Conservation (phyloP, 1,140 invertebrate species). For the Phortica variegata region DNA sequence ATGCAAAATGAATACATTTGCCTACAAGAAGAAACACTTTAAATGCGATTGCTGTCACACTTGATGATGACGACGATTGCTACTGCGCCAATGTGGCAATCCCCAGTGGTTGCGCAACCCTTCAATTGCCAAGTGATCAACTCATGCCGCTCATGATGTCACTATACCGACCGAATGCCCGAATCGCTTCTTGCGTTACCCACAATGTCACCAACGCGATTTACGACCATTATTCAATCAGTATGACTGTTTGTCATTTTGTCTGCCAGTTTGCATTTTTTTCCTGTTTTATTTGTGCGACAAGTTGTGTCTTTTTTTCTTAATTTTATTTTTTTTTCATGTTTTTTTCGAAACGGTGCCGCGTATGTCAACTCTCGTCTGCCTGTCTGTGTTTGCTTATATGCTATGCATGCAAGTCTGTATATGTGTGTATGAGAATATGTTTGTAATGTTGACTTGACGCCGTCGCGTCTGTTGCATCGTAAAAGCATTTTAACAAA, state of each 20-base stretch:
- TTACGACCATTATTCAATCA: slow-evolving; percentile 54
- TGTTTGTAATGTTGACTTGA: slow-evolving; percentile 45
- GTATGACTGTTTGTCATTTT: slow-evolving; percentile 54
- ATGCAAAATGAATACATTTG: too few species aligned
- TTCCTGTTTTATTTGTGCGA: not conserved
- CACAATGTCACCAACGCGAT: slow-evolving; percentile 47
- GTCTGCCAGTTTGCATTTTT: slow-evolving; percentile 26
- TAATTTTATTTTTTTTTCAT: slow-evolving; percentile 14
- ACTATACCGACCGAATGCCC: too few species aligned
- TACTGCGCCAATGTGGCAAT: too few species aligned
- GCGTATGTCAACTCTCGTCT: slow-evolving; percentile 6
- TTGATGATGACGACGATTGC: slow-evolving; percentile 27
- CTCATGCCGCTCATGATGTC: too few species aligned
- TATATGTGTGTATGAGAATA: too few species aligned
- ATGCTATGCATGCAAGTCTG: too few species aligned
- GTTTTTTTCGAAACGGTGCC: too few species aligned
- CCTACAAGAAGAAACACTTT: too few species aligned
- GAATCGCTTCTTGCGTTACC: too few species aligned
- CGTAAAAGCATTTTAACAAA: slow-evolving; percentile 45
- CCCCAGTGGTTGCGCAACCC: too few species aligned
- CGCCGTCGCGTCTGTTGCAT: slow-evolving; percentile 50
- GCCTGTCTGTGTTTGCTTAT: not conserved
- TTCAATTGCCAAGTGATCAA: too few species aligned
- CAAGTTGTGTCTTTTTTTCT: slow-evolving; percentile 4
- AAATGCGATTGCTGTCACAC: slow-evolving; percentile 39